Base-by-base conservation (phyloP, 2,888 invertebrate genomes). In the Chrysolina haemoptera region DNA sequence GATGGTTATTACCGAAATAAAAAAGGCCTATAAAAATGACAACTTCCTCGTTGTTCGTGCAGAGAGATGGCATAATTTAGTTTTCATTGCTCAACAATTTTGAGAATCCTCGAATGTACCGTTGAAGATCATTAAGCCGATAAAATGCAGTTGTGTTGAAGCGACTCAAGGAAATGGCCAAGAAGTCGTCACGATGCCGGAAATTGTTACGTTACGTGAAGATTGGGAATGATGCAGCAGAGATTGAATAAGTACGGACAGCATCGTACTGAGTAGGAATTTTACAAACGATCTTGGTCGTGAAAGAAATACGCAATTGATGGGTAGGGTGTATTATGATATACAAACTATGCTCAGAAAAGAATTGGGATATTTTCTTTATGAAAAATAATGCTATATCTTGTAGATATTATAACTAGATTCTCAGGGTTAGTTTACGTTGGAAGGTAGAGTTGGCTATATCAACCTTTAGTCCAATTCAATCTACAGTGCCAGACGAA, bases 171-270 rank as follows among this genome's bases (percentile, higher is more conserved):
- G 59, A 35, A 59, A 22, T 59, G 27, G 27, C 14, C 59, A 59
- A 59, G 59, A 59, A 59, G 16, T 59, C 59, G n/a, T 59, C 27
- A 59, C 59, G 59, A 59, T 59, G 22, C 59, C 35, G 35, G 35
- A 27, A 59, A 59, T 59, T 59, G 6, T 59, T 27, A 35, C 35
- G 35, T 16, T 59, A 35, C 35, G 35, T 59, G 11, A 4, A 12
- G 59, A 59, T n/a, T 59, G 59, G 27, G 4, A 59, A 35, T 27
- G 35, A 35, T 59, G 59, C 53, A 12, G 53, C 53, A 53, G 27
- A 27, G 27, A 59, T 35, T 22, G 16, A 27, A 59, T 8, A 20
- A 53, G 9, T 12, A 18, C 11, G 20, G 18, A 20, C 53, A 53
- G 53, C 18, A 20, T 18, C 12, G 53, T 11, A 18, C 18, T 18